Evolutionary conservation across 2,888 invertebrate genomes (phyloP), one percentile per base, ranked within the genome.

Genomic region (Hyalella azteca): DNA sequence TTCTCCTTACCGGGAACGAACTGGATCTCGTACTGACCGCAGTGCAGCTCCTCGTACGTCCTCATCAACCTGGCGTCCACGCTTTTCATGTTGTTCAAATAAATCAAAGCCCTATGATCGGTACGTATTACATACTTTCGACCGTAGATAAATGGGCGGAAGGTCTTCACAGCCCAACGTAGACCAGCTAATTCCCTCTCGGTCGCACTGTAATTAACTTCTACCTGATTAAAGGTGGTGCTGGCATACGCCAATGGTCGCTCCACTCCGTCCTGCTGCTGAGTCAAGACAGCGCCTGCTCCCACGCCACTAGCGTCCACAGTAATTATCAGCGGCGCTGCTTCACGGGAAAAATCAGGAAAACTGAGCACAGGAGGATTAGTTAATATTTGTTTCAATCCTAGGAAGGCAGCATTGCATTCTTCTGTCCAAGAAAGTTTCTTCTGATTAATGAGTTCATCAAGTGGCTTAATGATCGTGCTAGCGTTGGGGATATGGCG

Each of bases 381-480:
- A 36, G 73, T n/a, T 32, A 73, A 41, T 15, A 73, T 39, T 39
- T 73, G 40, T 32, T 73, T 73, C 40, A 73, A 40, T 32, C 3
- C n/a, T 13, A 15, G 11, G 9, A 73, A 73, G 22, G 40, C 13
- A 7, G 36, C 5, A 32, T 2, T 2, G 11, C 39, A 41, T 32
- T 73, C 73, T 2, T 41, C 40, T 11, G 40, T 73, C 40, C 73
- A 73, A 32, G 5, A 5, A 19, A 40, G 1, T 0, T 39, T 15
- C 13, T 66, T 66, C 11, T 7, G 7, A 26, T 22, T 29, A 59
- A 29, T 7, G 9, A 29, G 22, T 26, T 19, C 29, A 22, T 29
- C 22, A 9, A 59, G 29, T 9, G 59, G 59, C 59, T 22, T 73
- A 39, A 73, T 73, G 0, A 73, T 19, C 9, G 4, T 41, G 40